These are phyloP conservation scores for Rhyacophila evoluta DNA, from an alignment of 2,888 invertebrate species.

Conservation along the genomic window DNA sequence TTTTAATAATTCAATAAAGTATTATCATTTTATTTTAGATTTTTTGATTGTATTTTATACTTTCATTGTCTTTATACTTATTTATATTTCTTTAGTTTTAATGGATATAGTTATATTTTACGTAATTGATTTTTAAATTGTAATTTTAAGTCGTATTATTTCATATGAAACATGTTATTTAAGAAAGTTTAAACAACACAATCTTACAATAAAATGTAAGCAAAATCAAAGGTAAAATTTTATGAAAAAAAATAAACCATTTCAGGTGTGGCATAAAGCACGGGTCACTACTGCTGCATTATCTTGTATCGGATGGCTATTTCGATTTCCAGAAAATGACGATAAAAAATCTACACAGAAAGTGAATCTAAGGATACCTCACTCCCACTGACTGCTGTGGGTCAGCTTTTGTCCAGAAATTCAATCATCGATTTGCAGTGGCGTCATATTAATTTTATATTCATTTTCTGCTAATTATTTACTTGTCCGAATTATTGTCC, in stretches of 20 bases:
- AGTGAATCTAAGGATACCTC: conserved; percentile 46
- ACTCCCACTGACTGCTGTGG: conserved; percentile 37
- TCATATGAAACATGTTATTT: too few species aligned
- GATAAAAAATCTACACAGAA: conserved; percentile 42
- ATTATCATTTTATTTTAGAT: too few species aligned
- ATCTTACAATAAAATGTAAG: neutral
- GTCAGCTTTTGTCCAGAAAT: conserved; percentile 37
- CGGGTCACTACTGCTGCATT: conserved; percentile 48
- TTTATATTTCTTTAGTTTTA: too few species aligned
- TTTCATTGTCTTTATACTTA: too few species aligned
- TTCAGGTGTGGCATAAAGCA: conserved; percentile 51
- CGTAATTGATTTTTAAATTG: too few species aligned
- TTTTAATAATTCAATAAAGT: too few species aligned
- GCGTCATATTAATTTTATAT: too few species aligned
- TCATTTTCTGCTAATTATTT: too few species aligned
- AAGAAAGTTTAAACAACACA: neutral
- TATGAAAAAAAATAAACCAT: conserved; percentile 26
- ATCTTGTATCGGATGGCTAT: conserved; percentile 29
- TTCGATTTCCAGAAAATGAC: conserved; percentile 33
- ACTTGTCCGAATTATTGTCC: too few species aligned
- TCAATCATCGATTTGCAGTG: neutral
- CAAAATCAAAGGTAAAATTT: neutral
- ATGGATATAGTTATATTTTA: too few species aligned
- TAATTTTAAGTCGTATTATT: too few species aligned
- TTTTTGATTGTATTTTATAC: too few species aligned